Percentiles rank a stretch among this genome's conserved stretches.
Conservation (phyloP, 37 sponge, comb jelly and placozoan species). For the Cladorhizidae sp. region DNA sequence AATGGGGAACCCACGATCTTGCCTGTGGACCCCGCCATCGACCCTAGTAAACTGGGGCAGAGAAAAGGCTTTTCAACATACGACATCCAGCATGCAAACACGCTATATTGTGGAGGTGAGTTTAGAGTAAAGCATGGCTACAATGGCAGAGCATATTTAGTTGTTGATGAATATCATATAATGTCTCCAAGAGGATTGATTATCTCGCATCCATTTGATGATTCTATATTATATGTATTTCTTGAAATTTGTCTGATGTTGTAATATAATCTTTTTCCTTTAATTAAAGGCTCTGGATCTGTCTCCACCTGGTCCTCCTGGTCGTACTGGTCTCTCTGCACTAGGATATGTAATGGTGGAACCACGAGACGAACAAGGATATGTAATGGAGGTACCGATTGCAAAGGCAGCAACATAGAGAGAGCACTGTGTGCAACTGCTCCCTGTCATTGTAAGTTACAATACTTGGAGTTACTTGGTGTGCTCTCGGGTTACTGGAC, state of each 20-base stretch:
- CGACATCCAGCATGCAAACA: slow-evolving; percentile 62
- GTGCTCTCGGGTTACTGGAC: no score
- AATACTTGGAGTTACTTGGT: no score
- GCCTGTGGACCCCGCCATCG: slow-evolving; percentile 18
- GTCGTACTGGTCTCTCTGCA: slow-evolving; percentile 62
- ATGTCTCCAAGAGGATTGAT: no score
- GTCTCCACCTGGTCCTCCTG: neutral
- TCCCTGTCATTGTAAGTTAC: slow-evolving; percentile 46
- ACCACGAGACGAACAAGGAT: slow-evolving; percentile 13
- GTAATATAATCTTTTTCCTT: no score
- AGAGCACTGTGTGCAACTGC: slow-evolving; percentile 55
- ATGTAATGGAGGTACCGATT: slow-evolving; percentile 23
- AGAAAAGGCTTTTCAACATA: slow-evolving; percentile 43
- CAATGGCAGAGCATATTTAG: no score
- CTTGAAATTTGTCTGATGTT: no score
- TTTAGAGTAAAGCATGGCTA: no score
- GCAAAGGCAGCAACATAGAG: slow-evolving; percentile 45
- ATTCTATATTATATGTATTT: no score
- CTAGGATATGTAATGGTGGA: slow-evolving; percentile 56
- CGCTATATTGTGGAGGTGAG: slow-evolving; percentile 49
- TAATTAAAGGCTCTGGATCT: no score
- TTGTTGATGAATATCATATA: no score
- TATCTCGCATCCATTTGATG: no score
- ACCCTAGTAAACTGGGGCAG: slow-evolving; percentile 50
- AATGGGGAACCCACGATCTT: slow-evolving; percentile 65